Base-by-base conservation (phyloP, 2,797 vertebrate genomes). In the Gorsachius magnificus region DNA sequence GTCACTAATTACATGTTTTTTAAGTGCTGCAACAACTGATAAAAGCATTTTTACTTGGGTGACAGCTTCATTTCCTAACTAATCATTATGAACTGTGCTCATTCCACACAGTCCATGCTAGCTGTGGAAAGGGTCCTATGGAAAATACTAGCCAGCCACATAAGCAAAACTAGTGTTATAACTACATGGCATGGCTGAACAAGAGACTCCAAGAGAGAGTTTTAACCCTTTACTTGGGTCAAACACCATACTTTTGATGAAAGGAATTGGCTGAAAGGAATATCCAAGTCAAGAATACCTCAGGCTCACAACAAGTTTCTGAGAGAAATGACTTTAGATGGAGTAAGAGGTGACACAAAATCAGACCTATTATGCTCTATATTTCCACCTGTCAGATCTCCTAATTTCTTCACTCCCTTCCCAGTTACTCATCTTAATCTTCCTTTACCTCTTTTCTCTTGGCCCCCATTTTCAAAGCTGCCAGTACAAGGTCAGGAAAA, bases 41-140 rank as follows among this genome's bases (percentile, higher is more conserved):
- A 56, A 61, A 81, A 88, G 2, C 9, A n/a, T 24, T 72, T 75
- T 90, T 29, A 31, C 36, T 90, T 24, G 31, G 38, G 7, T 78
- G 81, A 61, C 57, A 76, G 10, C 6, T 64, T 56, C 9, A 71
- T 63, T 83, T 87, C 79, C 16, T 69, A 51, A 56, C 14, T 45
- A 76, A 72, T 41, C 8, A 35, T 74, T 56, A 45, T 6, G 4
- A 57, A 68, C n/a, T 75, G 6, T 33, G 13, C 7, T 68, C 4
- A 53, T 35, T 88, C 14, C 33, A 63, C 3, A 7, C 12, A 53
- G 21, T 22, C 14, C 7, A 43, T 1, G 2, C 0, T 2, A 77
- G 11, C 11, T 57, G 50, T 9, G 10, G 16, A 83, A 87, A 53
- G 4, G 5, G 6, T 66, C 29, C n/a, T 50, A 2, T 33, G 41